Base-by-base conservation (phyloP, 1,140 invertebrate genomes). In the Orchestia grillus region DNA sequence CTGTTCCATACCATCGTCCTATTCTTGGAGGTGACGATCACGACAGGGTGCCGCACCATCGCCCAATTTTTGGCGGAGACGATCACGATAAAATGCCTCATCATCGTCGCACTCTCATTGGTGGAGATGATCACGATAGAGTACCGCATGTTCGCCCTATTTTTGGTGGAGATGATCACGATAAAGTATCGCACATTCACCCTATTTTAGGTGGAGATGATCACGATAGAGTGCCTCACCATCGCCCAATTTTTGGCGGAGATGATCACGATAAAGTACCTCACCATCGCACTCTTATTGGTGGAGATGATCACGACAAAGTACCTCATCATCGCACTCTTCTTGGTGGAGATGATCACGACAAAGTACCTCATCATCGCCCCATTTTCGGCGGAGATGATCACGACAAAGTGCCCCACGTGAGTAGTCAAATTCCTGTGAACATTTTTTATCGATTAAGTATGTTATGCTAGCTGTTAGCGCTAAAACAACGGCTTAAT, bases 1-100 rank as follows among this genome's bases (percentile, higher is more conserved):
- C 36, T 19, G 45, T 53, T 53, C 94, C 62, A 42, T 44, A 77
- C n/a, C 44, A 36, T 62, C 96, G 88, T 40, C 87, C 45, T 40
- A 43, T 96, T 23, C 90, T 96, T 40, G 96, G 96, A 47, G 88
- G 96, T 90, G 96, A 96, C 53, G 88, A 92, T 57, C 96, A 96
- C 47, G 96, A 96, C 57, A 41, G 43, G 16, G 87, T 92, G 23
- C 90, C 42, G 0, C 62, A 96, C 91, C 87, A 77, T 15, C 87
- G 53, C 42, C 11, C 23, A 11, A 16, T 95, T 0, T 4, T 95
- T 44, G 44, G 53, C 47, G 95, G 41, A 95, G 44, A 57, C 77
- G n/a, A 62, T 88, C 53, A 95, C 43, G 53, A 62, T 95, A 16
- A 1, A 88, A 23, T 57, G 23, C 95, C 95, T 57, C 53, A 95